Base-by-base conservation (phyloP, 2,113 vertebrate genomes). In the Gymnocephalus cernua region DNA sequence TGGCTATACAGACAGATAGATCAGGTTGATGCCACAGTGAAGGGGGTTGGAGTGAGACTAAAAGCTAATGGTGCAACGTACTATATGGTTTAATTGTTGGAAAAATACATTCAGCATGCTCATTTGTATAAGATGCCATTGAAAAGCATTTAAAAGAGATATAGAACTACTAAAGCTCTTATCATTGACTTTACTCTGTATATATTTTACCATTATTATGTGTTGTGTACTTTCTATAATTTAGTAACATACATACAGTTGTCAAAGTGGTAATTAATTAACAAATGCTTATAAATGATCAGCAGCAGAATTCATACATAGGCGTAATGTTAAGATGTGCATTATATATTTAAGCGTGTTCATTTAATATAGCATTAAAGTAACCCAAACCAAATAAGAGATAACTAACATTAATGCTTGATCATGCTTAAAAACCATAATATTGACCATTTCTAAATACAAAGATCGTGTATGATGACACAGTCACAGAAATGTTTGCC, bases 1-100 rank as follows among this genome's bases (percentile, higher is more conserved):
- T 84, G 69, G 41, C 59, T 66, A 65, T 47, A 71, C 72, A 79
- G 67, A 71, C 77, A 82, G 62, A 86, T 84, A 75, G 63, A 86
- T 92, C 83, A 74, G 66, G 66, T 74, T 69, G 70, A 74, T 79
- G 53, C 16, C 16, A 72, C 50, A 69, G 27, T 57, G 48, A 79
- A 11, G 35, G 15, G 25, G 50, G 62, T 6, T 44, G n/a, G 29
- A 62, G 16, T 59, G 21, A 71, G 14, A 16, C 45, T 72, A 15
- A 61, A 61, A 56, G 59, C 53, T 18, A 58, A 68, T n/a, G 15
- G 25, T 45, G 41, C 32, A 45, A 41, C 73, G 38, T 15, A 23
- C 12, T 21, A 38, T 54, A 11, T 32, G 27, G 29, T 62, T 15
- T 53, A 29, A 69, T 16, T 68, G 25, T 45, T 64, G 23, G 8